phyloP scores from a whole-genome alignment of 1,140 invertebrate genomes.

The Neodiprion virginianus region DNA sequence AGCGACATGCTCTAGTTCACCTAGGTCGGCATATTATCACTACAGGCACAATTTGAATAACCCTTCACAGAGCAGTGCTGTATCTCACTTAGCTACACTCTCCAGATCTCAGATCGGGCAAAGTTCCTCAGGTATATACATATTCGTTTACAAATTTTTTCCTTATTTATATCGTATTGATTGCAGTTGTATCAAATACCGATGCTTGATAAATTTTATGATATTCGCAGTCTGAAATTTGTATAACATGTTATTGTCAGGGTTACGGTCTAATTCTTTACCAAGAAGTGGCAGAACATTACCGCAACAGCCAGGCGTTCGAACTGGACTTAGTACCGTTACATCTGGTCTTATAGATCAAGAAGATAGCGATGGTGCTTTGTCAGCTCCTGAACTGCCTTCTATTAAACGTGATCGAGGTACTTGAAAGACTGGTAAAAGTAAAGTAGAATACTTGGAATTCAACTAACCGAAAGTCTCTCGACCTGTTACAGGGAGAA shows the following conservation, averaged over 20 bases:
- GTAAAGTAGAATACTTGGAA: background rate
- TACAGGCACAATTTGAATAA: conserved; percentile 66
- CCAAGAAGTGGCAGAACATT: conserved; percentile 60
- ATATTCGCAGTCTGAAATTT: no score
- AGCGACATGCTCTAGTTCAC: conserved; percentile 75
- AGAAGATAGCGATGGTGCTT: conserved; percentile 82
- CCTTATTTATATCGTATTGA: background rate
- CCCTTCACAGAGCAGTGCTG: conserved; percentile 51
- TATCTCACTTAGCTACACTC: conserved; percentile 57
- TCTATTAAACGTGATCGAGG: conserved; percentile 71
- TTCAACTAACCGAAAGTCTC: conserved; percentile 12
- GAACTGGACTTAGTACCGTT: conserved; percentile 57
- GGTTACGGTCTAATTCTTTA: conserved; percentile 60
- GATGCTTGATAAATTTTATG: no score
- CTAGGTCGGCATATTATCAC: conserved; percentile 80
- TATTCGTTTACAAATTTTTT: background rate
- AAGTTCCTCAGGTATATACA: conserved; percentile 49
- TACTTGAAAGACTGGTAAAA: conserved; percentile 31
- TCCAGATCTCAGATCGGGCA: conserved; percentile 59
- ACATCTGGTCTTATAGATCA: conserved; percentile 68
- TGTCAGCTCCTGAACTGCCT: conserved; percentile 82
- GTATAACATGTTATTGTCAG: conserved; percentile 31
- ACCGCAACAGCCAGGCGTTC: conserved; percentile 56
- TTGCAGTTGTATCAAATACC: background rate
- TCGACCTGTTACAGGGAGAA: conserved; percentile 56